These are phyloP conservation scores for Kryptolebias ocellatus DNA, from an alignment of 2,797 vertebrate species.

Conservation along the genomic window DNA sequence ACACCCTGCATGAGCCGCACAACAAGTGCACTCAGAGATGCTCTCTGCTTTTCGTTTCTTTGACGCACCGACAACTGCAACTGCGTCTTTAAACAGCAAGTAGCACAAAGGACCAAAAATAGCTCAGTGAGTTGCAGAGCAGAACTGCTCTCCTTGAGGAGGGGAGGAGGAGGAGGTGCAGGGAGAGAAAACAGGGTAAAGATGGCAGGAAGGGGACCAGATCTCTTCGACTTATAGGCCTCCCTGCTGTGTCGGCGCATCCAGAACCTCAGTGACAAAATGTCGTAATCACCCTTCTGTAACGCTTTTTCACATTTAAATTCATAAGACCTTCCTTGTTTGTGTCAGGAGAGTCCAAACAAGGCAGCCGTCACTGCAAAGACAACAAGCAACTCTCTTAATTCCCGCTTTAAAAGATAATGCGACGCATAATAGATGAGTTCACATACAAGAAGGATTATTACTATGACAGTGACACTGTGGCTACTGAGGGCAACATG, in stretches of 20 bases:
- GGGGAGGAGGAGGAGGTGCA: conserved; percentile 57
- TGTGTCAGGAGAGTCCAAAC: no score
- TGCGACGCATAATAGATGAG: background rate
- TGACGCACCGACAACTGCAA: conserved; percentile 77
- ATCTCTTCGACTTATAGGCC: conserved; percentile 38
- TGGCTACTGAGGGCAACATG: background rate
- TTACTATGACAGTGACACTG: background rate
- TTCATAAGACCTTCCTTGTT: no score
- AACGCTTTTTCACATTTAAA: no score
- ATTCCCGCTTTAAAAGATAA: background rate
- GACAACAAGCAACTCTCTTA: background rate
- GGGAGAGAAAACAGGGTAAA: conserved; percentile 55
- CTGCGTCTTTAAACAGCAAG: conserved; percentile 83
- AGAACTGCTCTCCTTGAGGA: conserved; percentile 78
- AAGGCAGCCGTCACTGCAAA: background rate
- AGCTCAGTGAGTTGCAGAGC: conserved; percentile 81
- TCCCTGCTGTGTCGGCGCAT: conserved; percentile 23
- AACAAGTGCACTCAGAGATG: conserved; percentile 45
- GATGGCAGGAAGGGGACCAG: conserved; percentile 50
- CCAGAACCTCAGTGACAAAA: background rate
- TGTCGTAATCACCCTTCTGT: conserved; percentile 4
- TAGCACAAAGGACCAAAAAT: conserved; percentile 87
- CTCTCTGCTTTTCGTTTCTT: conserved; percentile 56
- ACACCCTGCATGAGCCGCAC: conserved; percentile 34
- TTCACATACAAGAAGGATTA: background rate